These are phyloP conservation scores for Netelia melanura DNA, from an alignment of 2,888 invertebrate genomes.

Conservation along the genomic window DNA sequence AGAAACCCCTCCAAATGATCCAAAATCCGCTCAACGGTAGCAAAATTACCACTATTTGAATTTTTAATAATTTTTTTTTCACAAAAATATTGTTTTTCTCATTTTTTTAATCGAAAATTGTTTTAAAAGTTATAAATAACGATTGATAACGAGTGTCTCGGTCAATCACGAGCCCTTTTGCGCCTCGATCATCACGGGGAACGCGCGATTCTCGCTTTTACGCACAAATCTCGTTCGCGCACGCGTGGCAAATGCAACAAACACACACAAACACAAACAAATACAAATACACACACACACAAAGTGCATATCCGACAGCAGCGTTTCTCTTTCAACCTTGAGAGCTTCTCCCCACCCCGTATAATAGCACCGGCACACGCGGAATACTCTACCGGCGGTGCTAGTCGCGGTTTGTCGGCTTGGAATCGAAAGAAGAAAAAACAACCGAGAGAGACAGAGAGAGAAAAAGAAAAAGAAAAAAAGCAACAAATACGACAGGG, in stretches of 20 bases:
- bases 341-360: conserved; percentile 29
- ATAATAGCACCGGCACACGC: conserved; percentile 7
- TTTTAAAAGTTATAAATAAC: too few species aligned
- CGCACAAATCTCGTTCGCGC: conserved; percentile 20
- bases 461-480: conserved; percentile 11
- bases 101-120: too few species aligned
- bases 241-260: background rate
- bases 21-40: too few species aligned
- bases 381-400: conserved; percentile 30
- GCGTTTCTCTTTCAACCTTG: conserved; percentile 65
- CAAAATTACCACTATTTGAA: too few species aligned
- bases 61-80: too few species aligned
- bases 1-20: too few species aligned
- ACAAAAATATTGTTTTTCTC: too few species aligned
- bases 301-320: conserved; percentile 17
- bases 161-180: too few species aligned
- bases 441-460: background rate
- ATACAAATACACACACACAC: background rate
- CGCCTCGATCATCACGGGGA: too few species aligned
- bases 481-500: conserved; percentile 13
- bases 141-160: too few species aligned
- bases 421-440: conserved; percentile 34
- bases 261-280: background rate
- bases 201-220: too few species aligned
- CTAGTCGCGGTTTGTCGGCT: conserved; percentile 38